Base-by-base conservation (phyloP, 2,113 vertebrate species). In the Phaetusa simplex region DNA sequence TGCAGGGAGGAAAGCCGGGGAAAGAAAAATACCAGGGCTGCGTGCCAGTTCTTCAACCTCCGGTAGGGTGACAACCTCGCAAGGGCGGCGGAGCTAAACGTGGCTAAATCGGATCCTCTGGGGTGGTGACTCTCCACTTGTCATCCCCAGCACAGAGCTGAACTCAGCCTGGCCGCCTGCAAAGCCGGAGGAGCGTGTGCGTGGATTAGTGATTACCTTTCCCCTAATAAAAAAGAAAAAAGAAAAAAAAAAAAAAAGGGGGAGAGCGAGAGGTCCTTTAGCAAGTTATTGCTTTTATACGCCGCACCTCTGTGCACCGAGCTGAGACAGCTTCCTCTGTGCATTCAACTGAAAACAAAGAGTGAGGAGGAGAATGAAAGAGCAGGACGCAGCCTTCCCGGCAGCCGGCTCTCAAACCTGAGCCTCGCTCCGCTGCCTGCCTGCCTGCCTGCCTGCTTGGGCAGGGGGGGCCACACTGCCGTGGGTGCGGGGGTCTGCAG, bases 321-420 rank as follows among this genome's bases (percentile, higher is more conserved):
- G 87, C 95, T 93, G 95, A 96, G 95, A 90, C 94, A n/a, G 93
- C 95, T 98, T 97, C 94, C 97, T 95, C 92, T 93, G 96, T 76
- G 95, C 85, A 85, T 93, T 84, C 81, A 95, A 47, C 91, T 97
- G 97, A 89, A 97, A 97, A 98, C 97, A 98, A 98, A 98, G 97
- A 96, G 88, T 38, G 94, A 84, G 93, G 69, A 72, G 24, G 36
- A 84, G 95, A 95, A 93, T 77, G 77, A 74, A 86, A 82, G 94
- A 94, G 92, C 62, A 87, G 70, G 81, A 74, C 0, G 13, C 78
- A 34, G 76, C 62, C 59, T 73, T 92, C 56, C 59, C 84, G 24
- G 29, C 50, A 27, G 65, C 78, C 15, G 1, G n/a, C 95, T 83
- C 71, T 65, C 82, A 29, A 32, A 83, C 82, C 85, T 53, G 59